These are phyloP conservation scores for Cydia strobilella DNA, from an alignment of 1,140 invertebrate species.

Conservation along the genomic window DNA sequence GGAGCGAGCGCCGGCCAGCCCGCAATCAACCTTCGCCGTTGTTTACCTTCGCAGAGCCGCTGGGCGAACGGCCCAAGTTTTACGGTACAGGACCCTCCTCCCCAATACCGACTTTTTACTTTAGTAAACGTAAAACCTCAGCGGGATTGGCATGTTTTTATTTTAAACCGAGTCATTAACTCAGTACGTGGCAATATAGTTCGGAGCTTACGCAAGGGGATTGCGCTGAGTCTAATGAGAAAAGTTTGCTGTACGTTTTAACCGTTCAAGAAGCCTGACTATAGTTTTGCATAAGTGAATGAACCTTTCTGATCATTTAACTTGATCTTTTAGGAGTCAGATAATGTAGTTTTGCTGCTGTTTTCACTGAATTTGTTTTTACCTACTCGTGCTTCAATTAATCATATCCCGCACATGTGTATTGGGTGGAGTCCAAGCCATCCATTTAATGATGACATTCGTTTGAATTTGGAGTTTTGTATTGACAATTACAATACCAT, in stretches of 20 bases:
- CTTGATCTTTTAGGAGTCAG: neutral
- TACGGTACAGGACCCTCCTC: conserved; percentile 22
- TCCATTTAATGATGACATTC: conserved; percentile 23
- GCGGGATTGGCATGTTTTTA: conserved; percentile 21
- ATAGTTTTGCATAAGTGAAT: conserved; percentile 16
- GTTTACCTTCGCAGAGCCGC: conserved; percentile 42
- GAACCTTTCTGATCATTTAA: conserved; percentile 3
- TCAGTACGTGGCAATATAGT: conserved; percentile 2
- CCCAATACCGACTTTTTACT: neutral
- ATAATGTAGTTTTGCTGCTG: neutral
- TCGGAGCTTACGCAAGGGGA: neutral
- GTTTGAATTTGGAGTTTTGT: neutral
- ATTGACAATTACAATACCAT: neutral
- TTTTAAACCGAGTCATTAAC: conserved; percentile 22
- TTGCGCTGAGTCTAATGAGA: conserved; percentile 23
- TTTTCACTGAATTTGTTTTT: neutral
- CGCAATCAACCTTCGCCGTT: conserved; percentile 39
- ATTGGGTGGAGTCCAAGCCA: conserved; percentile 10
- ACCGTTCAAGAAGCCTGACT: conserved; percentile 18
- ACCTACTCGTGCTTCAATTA: neutral
- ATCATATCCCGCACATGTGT: conserved; percentile 21
- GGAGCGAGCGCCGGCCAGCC: conserved; percentile 31
- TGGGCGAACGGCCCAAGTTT: conserved; percentile 36
- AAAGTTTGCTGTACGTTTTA: conserved; percentile 24
- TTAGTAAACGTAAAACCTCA: conserved; percentile 22